These are phyloP conservation scores for Tinamus major DNA, from an alignment of 2,797 vertebrate species.

Conservation along the genomic window DNA sequence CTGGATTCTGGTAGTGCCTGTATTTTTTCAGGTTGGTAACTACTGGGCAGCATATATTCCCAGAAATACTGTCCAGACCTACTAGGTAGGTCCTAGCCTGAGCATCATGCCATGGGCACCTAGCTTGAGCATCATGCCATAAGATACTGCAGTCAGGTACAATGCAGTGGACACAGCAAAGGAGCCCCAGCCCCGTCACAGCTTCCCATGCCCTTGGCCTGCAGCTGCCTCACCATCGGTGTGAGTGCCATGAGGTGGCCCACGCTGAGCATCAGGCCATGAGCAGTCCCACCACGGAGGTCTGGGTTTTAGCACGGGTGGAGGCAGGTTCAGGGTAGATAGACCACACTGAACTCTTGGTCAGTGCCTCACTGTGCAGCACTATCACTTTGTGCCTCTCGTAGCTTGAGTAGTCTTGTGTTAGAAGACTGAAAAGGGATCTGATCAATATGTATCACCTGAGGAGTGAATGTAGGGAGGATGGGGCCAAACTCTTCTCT, in stretches of 20 bases:
- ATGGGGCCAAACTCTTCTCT: too few species aligned
- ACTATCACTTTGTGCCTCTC: not conserved
- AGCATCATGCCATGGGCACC: not conserved
- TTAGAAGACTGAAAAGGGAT: too few species aligned
- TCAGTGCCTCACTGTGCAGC: not conserved
- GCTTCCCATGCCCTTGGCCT: accelerated
- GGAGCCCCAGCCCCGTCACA: not conserved
- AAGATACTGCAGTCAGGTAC: not conserved
- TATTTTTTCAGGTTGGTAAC: not conserved
- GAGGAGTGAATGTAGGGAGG: too few species aligned
- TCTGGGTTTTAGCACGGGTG: not conserved
- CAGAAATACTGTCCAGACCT: not conserved
- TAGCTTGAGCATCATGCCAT: not conserved
- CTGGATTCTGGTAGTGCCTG: not conserved
- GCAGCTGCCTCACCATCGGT: not conserved
- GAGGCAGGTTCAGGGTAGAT: not conserved
- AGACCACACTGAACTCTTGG: not conserved
- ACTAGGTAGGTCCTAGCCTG: not conserved
- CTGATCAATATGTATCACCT: too few species aligned
- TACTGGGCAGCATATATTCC: not conserved
- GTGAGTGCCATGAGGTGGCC: accelerated
- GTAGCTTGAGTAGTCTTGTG: not conserved
- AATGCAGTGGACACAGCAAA: not conserved
- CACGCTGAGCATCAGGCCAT: accelerated
- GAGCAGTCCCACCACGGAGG: accelerated